Evolutionary conservation across 1,140 invertebrate genomes (phyloP), one percentile per base, ranked within the genome.

Genomic region (Diplogasteroides magnus): DNA sequence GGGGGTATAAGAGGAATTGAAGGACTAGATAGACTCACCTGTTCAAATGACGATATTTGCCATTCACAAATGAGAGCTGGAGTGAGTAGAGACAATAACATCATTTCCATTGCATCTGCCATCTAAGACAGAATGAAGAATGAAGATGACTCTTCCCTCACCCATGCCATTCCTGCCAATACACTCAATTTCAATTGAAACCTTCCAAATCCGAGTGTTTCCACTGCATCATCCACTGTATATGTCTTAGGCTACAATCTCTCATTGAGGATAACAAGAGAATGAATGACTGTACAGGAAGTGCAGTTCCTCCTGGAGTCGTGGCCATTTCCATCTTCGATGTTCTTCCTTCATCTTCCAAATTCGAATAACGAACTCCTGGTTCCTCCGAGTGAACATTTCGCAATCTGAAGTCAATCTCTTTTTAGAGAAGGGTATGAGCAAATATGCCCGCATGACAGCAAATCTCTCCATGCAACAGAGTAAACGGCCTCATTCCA

Each of bases 41-140:
- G 77, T 25, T 80, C 73, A 0, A 82, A 92, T 85, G 90, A 88
- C 73, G 89, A 88, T 74, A 97, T 90, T 78, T 90, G 89, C 93
- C 93, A 97, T 84, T 92, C 90, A 84, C 93, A 97, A 82, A 93
- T 91, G 25, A 97, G 84, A 0, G 93, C 91, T 60, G 93, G 93
- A 60, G 91, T 92, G 19, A 97, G 83, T 74, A 97, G 94, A 76
- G 91, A 92, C 6, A 97, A 85, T 79, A 97, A 94, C 82, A 94
- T 96, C 90, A 97, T 96, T 86, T 97, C 94, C 93, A 97, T 96
- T 56, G 92, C 93, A 84, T 97, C 94, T 31, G 93, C 91, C 93
- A 95, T 96, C 93, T 93, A n/a, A n/a, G n/a, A n/a, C n/a, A n/a
- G n/a, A n/a, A n/a, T 91, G 80, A 91, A 92, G 2, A n/a, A 19